A percentile compares a stretch with the other conserved stretches of the same genome.
These are phyloP conservation scores for Microtus pennsylvanicus DNA, from an alignment of 2,113 vertebrate genomes.

Conservation along the genomic window DNA sequence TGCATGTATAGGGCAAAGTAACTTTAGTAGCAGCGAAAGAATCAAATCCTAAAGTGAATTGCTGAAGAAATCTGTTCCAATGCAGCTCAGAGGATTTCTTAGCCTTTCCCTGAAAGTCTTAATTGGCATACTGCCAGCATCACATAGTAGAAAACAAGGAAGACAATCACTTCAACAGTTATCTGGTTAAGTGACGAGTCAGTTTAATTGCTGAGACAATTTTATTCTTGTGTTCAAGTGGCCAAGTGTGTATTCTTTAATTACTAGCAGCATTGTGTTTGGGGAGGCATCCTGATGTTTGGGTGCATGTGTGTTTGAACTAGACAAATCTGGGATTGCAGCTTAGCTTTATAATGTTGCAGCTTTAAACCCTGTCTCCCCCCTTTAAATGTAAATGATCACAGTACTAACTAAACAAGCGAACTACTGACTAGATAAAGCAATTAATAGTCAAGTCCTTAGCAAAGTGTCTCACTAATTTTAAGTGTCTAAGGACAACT, in stretches of 20 bases:
- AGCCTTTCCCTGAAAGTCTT: neutral
- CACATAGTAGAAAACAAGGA: slow-evolving; percentile 20
- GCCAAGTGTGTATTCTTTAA: slow-evolving; percentile 20
- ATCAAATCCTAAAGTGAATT: neutral
- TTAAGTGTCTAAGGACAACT: neutral
- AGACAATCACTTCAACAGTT: slow-evolving; percentile 19
- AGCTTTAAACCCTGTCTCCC: neutral
- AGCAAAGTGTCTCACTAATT: neutral
- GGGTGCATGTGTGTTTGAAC: neutral
- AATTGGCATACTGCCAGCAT: neutral
- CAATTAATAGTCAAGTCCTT: neutral
- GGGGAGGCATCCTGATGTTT: neutral
- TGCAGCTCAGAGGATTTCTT: neutral
- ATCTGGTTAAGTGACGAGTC: slow-evolving; percentile 6
- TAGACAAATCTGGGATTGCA: neutral
- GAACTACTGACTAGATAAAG: slow-evolving; percentile 44
- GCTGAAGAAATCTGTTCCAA: neutral
- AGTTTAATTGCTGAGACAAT: slow-evolving; percentile 4
- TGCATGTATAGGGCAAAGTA: neutral
- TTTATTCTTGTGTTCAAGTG: slow-evolving; percentile 16
- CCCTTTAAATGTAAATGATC: neutral
- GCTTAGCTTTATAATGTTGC: neutral
- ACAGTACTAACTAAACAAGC: neutral
- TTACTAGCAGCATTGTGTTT: slow-evolving; percentile 25
- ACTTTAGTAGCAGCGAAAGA: slow-evolving; percentile 29